Evolutionary conservation across 2,888 invertebrate genomes (phyloP).

Genomic region (Stenolophus ochropezus): DNA sequence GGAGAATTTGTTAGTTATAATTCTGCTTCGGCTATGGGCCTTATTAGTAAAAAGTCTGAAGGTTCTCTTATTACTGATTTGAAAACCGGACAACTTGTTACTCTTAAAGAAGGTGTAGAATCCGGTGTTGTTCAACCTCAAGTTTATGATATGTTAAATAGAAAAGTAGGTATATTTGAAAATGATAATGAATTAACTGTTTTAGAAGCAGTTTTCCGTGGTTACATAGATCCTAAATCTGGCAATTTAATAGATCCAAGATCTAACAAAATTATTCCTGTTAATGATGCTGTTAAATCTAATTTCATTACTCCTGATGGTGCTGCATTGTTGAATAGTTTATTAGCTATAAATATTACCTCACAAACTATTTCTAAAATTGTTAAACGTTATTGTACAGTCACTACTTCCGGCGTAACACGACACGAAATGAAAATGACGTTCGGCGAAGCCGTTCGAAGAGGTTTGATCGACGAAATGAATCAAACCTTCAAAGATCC

Average conservation of each 20-base stretch:
- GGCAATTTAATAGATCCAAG: conserved; percentile 88
- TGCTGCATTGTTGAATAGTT: conserved; percentile 88
- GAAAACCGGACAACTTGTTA: conserved; percentile 84
- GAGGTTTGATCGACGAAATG: conserved; percentile 87
- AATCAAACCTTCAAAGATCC: conserved; percentile 87
- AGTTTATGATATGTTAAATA: conserved; percentile 89
- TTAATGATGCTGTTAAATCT: conserved; percentile 90
- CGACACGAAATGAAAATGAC: conserved; percentile 78
- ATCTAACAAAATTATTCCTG: conserved; percentile 83
- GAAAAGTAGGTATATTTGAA: conserved; percentile 87
- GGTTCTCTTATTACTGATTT: conserved; percentile 84
- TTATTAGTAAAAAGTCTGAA: conserved; percentile 83
- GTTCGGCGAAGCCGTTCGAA: conserved; percentile 85
- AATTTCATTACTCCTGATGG: conserved; percentile 91
- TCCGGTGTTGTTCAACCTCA: conserved; percentile 88
- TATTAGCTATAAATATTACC: conserved; percentile 91
- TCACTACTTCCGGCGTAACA: conserved; percentile 79
- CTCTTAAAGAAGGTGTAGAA: conserved; percentile 86
- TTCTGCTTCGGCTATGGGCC: conserved; percentile 84
- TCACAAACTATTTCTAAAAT: conserved; percentile 91
- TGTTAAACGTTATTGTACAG: conserved; percentile 87
- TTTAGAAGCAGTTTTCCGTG: conserved; percentile 91
- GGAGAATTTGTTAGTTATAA: conserved; percentile 90
- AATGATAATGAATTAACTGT: conserved; percentile 86
- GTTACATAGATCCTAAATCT: conserved; percentile 90